phyloP scores from a whole-genome alignment of 2,888 invertebrate species.

The Pecten maximus region DNA sequence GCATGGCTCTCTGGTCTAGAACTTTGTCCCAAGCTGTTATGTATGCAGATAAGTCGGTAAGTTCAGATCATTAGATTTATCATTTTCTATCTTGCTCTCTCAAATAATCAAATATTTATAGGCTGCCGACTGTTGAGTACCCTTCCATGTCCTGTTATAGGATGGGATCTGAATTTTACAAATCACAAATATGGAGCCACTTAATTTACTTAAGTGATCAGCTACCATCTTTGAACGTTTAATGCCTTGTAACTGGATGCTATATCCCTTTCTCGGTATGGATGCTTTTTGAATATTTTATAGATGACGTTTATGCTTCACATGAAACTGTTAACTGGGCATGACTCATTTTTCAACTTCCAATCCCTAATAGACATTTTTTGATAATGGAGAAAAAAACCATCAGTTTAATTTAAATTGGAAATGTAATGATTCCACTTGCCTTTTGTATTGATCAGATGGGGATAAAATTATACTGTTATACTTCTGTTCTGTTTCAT shows the following conservation, averaged over 20 bases:
- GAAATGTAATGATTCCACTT: not conserved
- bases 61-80: not conserved
- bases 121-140: not conserved
- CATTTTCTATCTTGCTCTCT: conserved; percentile 24
- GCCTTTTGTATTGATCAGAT: not conserved
- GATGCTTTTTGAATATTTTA: conserved; percentile 22
- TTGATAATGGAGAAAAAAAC: conserved; percentile 27
- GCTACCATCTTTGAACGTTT: conserved; percentile 11
- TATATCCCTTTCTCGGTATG: not conserved
- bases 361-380: conserved; percentile 31
- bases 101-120: conserved; percentile 19
- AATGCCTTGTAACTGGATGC: conserved; percentile 14
- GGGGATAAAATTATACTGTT: not conserved
- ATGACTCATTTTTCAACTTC: conserved; percentile 24
- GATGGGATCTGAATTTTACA: not conserved
- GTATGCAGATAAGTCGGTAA: conserved; percentile 5
- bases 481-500: conserved; percentile 8
- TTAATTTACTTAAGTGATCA: conserved; percentile 35
- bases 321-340: not conserved
- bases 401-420: conserved; percentile 7
- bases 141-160: not conserved
- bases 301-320: not conserved
- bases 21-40: conserved; percentile 15
- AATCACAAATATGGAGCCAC: conserved; percentile 14
- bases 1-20: not conserved